Conservation (phyloP, 2,888 invertebrate genomes). For the Endotricha flammealis region DNA sequence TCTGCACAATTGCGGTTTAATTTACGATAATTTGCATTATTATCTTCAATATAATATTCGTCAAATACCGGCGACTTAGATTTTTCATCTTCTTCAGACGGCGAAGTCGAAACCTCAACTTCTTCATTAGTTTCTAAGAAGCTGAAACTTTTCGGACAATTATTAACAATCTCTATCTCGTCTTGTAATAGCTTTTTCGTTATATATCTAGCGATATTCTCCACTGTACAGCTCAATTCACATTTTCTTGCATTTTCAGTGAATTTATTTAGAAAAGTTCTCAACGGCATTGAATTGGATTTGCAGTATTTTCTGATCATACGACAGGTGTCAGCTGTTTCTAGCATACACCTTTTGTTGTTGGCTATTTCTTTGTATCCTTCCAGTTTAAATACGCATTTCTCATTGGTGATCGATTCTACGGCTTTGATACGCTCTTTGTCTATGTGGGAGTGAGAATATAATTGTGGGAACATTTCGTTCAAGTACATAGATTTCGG, state of each 20-base stretch:
- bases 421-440: slow-evolving; percentile 26
- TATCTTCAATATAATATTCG: too few species aligned
- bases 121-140: slow-evolving; percentile 24
- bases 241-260: slow-evolving; percentile 33
- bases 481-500: slow-evolving; percentile 35
- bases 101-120: slow-evolving; percentile 9
- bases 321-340: slow-evolving; percentile 41
- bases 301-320: slow-evolving; percentile 43
- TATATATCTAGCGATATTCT: slow-evolving; percentile 39
- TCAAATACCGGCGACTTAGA: too few species aligned
- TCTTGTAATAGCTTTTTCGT: slow-evolving; percentile 36
- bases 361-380: slow-evolving; percentile 32
- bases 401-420: slow-evolving; percentile 26
- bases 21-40: not conserved
- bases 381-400: slow-evolving; percentile 34
- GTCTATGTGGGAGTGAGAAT: slow-evolving; percentile 26
- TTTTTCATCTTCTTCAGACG: not conserved
- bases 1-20: slow-evolving; percentile 9
- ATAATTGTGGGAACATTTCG: slow-evolving; percentile 38
- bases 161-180: slow-evolving; percentile 34
- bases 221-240: slow-evolving; percentile 30
- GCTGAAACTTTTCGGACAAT: slow-evolving; percentile 30
- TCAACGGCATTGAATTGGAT: slow-evolving; percentile 29
- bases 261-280: slow-evolving; percentile 36
- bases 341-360: slow-evolving; percentile 29